Evolutionary conservation across 2,888 invertebrate species (phyloP), one percentile per base, ranked within the genome.

Genomic region (Ectemnius cavifrons): DNA sequence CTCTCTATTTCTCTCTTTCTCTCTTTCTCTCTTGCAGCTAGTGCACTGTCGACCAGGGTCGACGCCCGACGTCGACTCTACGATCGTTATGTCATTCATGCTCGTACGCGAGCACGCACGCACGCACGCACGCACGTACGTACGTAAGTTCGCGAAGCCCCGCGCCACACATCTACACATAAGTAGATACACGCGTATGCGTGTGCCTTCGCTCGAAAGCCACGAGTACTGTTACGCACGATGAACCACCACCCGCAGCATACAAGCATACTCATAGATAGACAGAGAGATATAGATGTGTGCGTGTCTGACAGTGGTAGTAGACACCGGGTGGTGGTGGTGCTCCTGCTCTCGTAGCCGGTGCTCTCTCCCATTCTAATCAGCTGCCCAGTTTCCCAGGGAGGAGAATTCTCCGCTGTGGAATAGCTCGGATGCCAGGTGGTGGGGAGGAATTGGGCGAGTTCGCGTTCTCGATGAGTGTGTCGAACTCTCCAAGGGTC

Each of bases 11-110:
- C 37, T 37, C 37, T 37, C 37, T 37, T 8, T 37, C 37, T 37
- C 37, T 37, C 11, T 37, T 6, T 8, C 37, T 37, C 37, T 65
- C 67, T 73, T 59, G 57, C 37, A 59, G 59, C 65, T 81, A 80
- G 71, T 70, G 77, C 78, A 76, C 76, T 56, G 80, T 70, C 37
- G 37, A 75, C 73, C 75, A 83, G 86, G 90, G 89, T 90, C 89
- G 88, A 88, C 84, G 90, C 73, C n/a, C 52, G 52, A 52, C 52
- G 52, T 16, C 52, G 52, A n/a, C 80, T 80, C 74, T 67, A 81
- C 83, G 77, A 85, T 86, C 87, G 88, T 89, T 89, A 89, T 89
- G 89, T 90, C 90, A 90, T 90, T 90, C 90, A 89, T 89, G 83
- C 80, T 86, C 84, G 84, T 84, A 80, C 78, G 84, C 79, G 82